phyloP scores from a whole-genome alignment of 2,888 invertebrate genomes.

The Andrena hattorfiana region DNA sequence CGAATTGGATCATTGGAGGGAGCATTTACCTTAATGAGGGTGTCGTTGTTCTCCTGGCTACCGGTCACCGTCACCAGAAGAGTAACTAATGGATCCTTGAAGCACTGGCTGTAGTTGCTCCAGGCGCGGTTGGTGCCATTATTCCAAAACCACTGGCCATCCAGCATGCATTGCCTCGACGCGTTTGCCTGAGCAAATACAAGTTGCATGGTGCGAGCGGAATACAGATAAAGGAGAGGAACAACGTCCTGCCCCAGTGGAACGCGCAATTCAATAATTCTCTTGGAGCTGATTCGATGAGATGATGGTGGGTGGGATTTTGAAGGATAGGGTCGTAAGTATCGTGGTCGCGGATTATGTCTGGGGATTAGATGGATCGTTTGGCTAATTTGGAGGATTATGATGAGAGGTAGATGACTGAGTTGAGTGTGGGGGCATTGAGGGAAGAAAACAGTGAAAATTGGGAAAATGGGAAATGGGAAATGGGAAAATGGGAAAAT shows the following conservation, averaged over 20 bases:
- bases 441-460: no score
- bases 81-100: constrained; percentile 82
- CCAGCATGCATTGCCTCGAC: constrained; percentile 85
- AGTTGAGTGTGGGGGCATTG: no score
- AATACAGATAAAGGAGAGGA: not conserved
- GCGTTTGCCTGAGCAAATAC: constrained; percentile 82
- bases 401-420: no score
- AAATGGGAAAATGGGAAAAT: no score
- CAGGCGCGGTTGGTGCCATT: constrained; percentile 83
- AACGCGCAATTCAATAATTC: not conserved
- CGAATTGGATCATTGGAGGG: not conserved
- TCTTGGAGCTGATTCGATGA: no score
- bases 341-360: no score
- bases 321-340: no score
- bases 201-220: not conserved
- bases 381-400: no score
- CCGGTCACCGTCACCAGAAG: constrained; percentile 80
- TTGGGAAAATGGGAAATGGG: no score
- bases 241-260: not conserved
- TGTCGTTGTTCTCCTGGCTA: constrained; percentile 76
- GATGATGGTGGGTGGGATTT: no score
- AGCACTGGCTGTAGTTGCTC: constrained; percentile 86
- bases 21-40: constrained; percentile 71
- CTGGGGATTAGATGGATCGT: no score
- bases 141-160: constrained; percentile 86